Base-by-base conservation (phyloP, 2,113 vertebrate genomes). In the Thunnus maccoyii region DNA sequence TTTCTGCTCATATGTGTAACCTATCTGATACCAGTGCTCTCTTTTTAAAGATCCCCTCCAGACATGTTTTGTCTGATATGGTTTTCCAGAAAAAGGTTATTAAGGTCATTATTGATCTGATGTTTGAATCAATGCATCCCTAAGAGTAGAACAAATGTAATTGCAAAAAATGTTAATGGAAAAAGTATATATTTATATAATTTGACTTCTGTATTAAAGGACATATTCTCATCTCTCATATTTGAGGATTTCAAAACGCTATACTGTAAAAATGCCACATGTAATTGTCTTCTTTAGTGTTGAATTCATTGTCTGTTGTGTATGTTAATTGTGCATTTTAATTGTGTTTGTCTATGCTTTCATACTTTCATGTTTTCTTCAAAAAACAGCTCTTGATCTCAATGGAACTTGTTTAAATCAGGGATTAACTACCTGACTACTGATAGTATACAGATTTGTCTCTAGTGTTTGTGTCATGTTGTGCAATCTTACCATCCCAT, bases 401-500 rank as follows among this genome's bases (percentile, higher is more conserved):
- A 36, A 8, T 36, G 32, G 1, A 36, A 8, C 32, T 36, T 36
- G 32, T 36, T 36, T 36, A 36, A 36, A 36, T 36, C 8, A 36
- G 6, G 32, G 5, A 36, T 36, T 36, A 36, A 41, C 36, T 41
- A 41, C 36, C 36, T 41, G 44, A 22, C 13, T 3, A 14, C 20
- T 22, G 41, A 41, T 25, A 51, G 32, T 4, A 8, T 51, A 7
- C 12, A 51, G 46, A 69, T 51, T 30, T 9, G 13, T 48, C 4
- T 72, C 15, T 17, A 22, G 36, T 68, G 72, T 80, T 67, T 25
- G 47, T 36, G 51, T 54, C 4, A 32, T 14, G 54, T 17, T 48
- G 52, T 80, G 64, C 18, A 16, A 8, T 32, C 96, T 97, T 96
- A 99, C 98, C 97, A n/a, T 99, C 97, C 98, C 98, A 99, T 52